These are phyloP conservation scores for Pedionomus torquatus DNA, from an alignment of 2,113 vertebrate genomes.

Conservation along the genomic window DNA sequence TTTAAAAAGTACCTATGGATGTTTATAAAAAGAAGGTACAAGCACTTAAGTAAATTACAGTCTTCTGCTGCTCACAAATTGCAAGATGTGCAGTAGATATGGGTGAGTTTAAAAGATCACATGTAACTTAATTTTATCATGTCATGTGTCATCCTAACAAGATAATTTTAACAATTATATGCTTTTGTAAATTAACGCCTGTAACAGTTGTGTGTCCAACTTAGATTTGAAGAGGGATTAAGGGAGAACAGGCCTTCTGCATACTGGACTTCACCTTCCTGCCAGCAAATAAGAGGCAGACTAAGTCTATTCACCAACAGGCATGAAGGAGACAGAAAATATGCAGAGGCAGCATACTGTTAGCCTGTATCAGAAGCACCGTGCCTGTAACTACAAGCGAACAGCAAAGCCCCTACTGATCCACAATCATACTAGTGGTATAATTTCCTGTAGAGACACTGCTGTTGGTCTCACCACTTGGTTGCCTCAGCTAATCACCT, in stretches of 20 bases:
- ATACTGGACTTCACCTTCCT: neutral
- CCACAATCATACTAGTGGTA: neutral
- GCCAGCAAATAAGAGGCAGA: neutral
- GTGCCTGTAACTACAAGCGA: neutral
- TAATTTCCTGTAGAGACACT: neutral
- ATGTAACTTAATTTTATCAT: neutral
- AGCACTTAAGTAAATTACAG: constrained; percentile 11
- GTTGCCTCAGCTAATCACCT: constrained; percentile 2
- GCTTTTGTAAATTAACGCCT: neutral
- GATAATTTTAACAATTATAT: neutral
- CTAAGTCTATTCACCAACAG: neutral
- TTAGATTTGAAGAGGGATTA: neutral
- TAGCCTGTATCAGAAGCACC: neutral
- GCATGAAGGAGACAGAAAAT: neutral
- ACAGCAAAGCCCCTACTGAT: neutral
- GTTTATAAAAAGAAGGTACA: constrained; percentile 16
- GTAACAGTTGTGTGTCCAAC: neutral
- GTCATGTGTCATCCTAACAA: neutral
- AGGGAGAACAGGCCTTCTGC: neutral
- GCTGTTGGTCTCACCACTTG: constrained; percentile 7
- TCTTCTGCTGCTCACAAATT: constrained; percentile 2
- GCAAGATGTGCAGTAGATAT: neutral
- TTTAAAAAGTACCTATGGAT: neutral
- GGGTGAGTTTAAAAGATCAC: neutral
- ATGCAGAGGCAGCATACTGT: neutral